These are phyloP conservation scores for Globodera rostochiensis DNA, from an alignment of 1,140 invertebrate genomes.

Conservation along the genomic window DNA sequence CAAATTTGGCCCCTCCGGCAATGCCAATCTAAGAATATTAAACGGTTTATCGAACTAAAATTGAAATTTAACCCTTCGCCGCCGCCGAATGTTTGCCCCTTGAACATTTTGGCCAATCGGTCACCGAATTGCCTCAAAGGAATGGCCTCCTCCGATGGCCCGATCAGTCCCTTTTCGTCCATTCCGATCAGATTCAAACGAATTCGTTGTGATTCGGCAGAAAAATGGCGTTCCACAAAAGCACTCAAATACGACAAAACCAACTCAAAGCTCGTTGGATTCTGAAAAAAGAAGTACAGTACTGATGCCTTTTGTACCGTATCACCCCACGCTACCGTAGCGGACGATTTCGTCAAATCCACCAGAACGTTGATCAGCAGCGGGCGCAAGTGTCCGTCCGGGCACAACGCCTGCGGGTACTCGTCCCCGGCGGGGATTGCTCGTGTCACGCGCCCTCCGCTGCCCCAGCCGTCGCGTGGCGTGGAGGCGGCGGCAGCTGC, in stretches of 20 bases:
- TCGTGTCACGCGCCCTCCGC: neutral
- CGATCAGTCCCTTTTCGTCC: conserved; percentile 42
- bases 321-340: conserved; percentile 24
- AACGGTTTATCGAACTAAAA: neutral
- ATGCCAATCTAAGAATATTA: neutral
- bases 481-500: neutral
- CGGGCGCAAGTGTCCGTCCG: conserved; percentile 55
- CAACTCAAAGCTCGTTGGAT: conserved; percentile 45
- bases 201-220: conserved; percentile 34
- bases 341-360: conserved; percentile 51
- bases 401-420: conserved; percentile 47
- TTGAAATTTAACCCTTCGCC: neutral
- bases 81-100: neutral
- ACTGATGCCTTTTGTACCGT: neutral
- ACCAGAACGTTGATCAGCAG: conserved; percentile 56
- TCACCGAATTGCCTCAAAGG: conserved; percentile 16
- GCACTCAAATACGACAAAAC: conserved; percentile 44
- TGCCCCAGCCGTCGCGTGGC: neutral
- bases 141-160: conserved; percentile 15
- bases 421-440: neutral
- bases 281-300: neutral
- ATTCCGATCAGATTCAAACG: conserved; percentile 55
- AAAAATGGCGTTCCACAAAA: conserved; percentile 48
- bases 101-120: conserved; percentile 27
- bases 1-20: neutral